These are phyloP conservation scores for Pseudomyrmex dendroicus DNA, from an alignment of 1,140 invertebrate species.

Conservation along the genomic window DNA sequence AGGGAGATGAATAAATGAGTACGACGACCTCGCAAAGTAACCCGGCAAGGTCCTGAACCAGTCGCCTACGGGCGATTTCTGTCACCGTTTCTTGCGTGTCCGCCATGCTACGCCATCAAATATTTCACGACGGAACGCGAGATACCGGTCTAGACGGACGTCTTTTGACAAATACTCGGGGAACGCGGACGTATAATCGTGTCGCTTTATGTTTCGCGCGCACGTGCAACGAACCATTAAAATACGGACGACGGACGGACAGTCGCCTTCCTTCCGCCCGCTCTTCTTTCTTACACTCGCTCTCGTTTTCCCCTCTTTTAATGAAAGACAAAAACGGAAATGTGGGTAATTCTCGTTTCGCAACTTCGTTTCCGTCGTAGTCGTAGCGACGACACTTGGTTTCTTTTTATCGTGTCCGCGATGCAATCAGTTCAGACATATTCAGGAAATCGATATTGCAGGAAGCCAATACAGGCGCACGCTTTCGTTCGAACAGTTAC, in stretches of 20 bases:
- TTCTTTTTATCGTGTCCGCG: conserved; percentile 15
- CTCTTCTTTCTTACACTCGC: not conserved
- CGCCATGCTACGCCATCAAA: conserved; percentile 24
- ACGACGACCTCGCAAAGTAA: conserved; percentile 56
- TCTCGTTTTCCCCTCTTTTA: not conserved
- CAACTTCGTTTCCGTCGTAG: conserved; percentile 13
- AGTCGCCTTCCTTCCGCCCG: not conserved
- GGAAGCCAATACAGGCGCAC: conserved; percentile 33
- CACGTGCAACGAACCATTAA: conserved; percentile 37
- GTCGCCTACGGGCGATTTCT: conserved; percentile 49
- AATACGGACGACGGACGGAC: not conserved
- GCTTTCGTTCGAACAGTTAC: conserved; percentile 43
- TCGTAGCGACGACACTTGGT: not conserved
- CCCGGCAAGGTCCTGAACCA: conserved; percentile 33
- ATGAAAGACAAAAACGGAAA: conserved; percentile 35
- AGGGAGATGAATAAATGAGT: conserved; percentile 57
- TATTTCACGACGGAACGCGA: conserved; percentile 24
- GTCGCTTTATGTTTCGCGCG: conserved; percentile 23
- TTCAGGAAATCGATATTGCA: conserved; percentile 36
- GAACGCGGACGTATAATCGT: conserved; percentile 15
- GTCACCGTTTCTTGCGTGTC: conserved; percentile 48
- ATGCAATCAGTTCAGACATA: conserved; percentile 27
- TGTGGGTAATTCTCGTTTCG: not conserved
- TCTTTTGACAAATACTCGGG: conserved; percentile 38
- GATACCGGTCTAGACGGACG: not conserved